Conservation (phyloP, 2,797 vertebrate genomes). For the Phrynocephalus guinanensis region DNA sequence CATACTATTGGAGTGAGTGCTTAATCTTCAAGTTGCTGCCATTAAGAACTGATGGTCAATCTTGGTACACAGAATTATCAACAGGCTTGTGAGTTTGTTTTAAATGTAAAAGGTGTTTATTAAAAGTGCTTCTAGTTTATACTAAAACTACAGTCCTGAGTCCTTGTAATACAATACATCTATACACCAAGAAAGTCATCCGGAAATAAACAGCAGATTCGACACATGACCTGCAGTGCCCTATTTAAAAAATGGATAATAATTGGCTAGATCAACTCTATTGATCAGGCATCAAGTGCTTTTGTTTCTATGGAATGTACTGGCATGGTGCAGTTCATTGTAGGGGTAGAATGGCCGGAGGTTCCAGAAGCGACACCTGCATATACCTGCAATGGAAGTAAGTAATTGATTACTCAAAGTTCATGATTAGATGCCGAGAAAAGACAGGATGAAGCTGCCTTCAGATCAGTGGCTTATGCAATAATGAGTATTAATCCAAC, state of each 20-base stretch:
- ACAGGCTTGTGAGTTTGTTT: background rate
- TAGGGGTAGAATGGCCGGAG: conserved; percentile 76
- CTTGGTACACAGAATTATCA: background rate
- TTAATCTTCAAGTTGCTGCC: too few relatives aligned
- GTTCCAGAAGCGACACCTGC: conserved; percentile 79
- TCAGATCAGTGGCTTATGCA: background rate
- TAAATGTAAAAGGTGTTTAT: conserved; percentile 72
- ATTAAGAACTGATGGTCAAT: too few relatives aligned
- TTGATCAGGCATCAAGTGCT: conserved; percentile 35
- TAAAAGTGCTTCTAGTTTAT: conserved; percentile 68
- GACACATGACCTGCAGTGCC: conserved; percentile 65
- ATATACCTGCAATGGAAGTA: conserved; percentile 76
- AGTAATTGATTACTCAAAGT: conserved; percentile 11
- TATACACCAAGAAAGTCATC: conserved; percentile 52
- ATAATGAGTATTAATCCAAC: background rate
- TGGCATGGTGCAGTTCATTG: conserved; percentile 52
- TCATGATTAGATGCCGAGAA: background rate
- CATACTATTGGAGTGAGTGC: too few relatives aligned
- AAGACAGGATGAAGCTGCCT: too few relatives aligned
- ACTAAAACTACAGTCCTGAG: conserved; percentile 63
- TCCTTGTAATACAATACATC: conserved; percentile 55
- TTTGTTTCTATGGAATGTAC: conserved; percentile 6
- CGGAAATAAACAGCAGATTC: conserved; percentile 58
- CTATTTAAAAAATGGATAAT: conserved; percentile 28
- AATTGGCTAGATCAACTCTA: conserved; percentile 46